Percentiles rank a stretch among this genome's conserved stretches.
phyloP scores from a whole-genome alignment of 2,888 invertebrate species.

The Aradus depressus region DNA sequence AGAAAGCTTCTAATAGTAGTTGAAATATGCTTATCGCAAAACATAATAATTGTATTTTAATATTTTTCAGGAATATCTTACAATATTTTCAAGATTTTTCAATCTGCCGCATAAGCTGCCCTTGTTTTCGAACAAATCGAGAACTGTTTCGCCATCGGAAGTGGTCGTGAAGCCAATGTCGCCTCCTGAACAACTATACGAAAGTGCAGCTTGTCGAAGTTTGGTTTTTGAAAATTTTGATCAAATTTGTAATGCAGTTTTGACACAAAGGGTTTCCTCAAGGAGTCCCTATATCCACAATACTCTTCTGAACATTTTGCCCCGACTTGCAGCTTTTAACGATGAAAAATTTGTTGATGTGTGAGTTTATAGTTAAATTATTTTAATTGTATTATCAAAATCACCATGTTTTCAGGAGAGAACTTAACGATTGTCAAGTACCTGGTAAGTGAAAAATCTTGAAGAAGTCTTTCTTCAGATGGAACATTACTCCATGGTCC shows the following conservation, averaged over 20 bases:
- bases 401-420: too few species aligned
- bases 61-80: slow-evolving; percentile 11
- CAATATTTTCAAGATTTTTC: slow-evolving; percentile 5
- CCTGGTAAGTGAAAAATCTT: too few species aligned
- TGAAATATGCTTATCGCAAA: too few species aligned
- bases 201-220: slow-evolving; percentile 70
- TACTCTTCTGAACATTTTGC: slow-evolving; percentile 73
- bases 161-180: slow-evolving; percentile 14
- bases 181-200: slow-evolving; percentile 27
- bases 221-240: slow-evolving; percentile 74
- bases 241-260: slow-evolving; percentile 63
- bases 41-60: neutral
- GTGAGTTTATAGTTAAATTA: slow-evolving; percentile 32
- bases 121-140: slow-evolving; percentile 19
- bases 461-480: neutral
- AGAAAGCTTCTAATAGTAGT: too few species aligned
- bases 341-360: slow-evolving; percentile 64
- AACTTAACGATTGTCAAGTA: too few species aligned
- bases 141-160: slow-evolving; percentile 17
- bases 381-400: neutral
- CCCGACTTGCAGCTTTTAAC: slow-evolving; percentile 88
- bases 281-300: slow-evolving; percentile 76
- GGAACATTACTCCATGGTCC: too few species aligned
- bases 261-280: slow-evolving; percentile 58
- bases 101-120: slow-evolving; percentile 17